These are phyloP conservation scores for Celastrina argiolus DNA, from an alignment of 2,888 invertebrate genomes.

Conservation along the genomic window DNA sequence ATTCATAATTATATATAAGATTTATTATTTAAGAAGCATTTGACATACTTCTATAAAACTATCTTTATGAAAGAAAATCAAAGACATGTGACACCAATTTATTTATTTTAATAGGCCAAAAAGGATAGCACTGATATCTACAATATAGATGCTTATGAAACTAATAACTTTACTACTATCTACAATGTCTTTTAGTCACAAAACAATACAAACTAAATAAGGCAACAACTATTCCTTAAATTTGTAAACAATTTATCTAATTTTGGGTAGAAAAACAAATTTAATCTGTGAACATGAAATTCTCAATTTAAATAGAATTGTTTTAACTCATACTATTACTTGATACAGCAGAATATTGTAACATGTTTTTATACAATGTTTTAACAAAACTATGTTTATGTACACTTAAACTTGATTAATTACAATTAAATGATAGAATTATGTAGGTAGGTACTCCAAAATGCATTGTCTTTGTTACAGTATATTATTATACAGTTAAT, in stretches of 20 bases:
- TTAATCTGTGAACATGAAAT: not conserved
- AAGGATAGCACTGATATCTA: conserved; percentile 75
- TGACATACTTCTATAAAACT: too few relatives aligned
- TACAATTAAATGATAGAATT: conserved; percentile 11
- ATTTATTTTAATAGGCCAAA: conserved; percentile 75
- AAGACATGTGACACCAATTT: conserved; percentile 72
- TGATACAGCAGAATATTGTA: not conserved
- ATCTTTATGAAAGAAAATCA: conserved; percentile 39
- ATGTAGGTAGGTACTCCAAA: not conserved
- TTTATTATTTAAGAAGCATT: too few relatives aligned
- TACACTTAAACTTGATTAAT: conserved; percentile 13
- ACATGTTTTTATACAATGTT: conserved; percentile 14
- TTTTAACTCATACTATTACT: not conserved
- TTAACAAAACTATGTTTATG: conserved; percentile 19
- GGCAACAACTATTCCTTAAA: conserved; percentile 75
- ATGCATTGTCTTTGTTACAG: conserved; percentile 15
- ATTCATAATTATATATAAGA: too few relatives aligned
- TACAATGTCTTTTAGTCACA: conserved; percentile 74
- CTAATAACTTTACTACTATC: conserved; percentile 60
- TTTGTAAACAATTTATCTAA: conserved; percentile 56
- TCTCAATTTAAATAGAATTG: not conserved
- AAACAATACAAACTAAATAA: conserved; percentile 77
- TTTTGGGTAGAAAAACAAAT: conserved; percentile 10
- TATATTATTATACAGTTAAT: not conserved
- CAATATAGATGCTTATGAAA: conserved; percentile 72